phyloP scores from a whole-genome alignment of 2,888 invertebrate species.

The Drosophila neonasuta region DNA sequence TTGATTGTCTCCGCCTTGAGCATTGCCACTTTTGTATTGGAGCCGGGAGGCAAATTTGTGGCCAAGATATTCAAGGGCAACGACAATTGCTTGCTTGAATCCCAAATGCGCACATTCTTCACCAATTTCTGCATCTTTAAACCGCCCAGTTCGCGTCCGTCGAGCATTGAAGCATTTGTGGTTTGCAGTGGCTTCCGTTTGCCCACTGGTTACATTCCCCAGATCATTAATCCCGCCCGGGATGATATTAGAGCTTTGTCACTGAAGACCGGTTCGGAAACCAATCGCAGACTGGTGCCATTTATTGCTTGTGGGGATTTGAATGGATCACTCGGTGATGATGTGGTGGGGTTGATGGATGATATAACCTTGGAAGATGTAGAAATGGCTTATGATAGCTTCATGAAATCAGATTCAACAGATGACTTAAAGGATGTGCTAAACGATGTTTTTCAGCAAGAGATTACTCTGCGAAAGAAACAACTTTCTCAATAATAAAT shows the following conservation, averaged over 20 bases:
- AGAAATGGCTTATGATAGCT: conserved; percentile 40
- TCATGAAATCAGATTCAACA: conserved; percentile 42
- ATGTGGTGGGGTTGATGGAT: neutral
- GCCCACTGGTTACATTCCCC: conserved; percentile 92
- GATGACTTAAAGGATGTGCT: conserved; percentile 32
- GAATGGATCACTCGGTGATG: conserved; percentile 85
- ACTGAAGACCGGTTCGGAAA: conserved; percentile 86
- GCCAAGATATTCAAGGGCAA: conserved; percentile 99
- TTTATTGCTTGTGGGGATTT: conserved; percentile 98
- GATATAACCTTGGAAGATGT: conserved; percentile 12
- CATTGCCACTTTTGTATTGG: conserved; percentile 97
- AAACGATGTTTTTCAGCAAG: conserved; percentile 14
- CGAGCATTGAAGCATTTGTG: conserved; percentile 98
- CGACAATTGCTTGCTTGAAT: conserved; percentile 93
- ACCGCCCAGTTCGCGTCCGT: conserved; percentile 97
- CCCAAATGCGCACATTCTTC: conserved; percentile 95
- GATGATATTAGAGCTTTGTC: conserved; percentile 89
- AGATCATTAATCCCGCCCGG: conserved; percentile 88
- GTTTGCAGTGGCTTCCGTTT: conserved; percentile 94
- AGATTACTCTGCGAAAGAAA: conserved; percentile 9
- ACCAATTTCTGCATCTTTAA: conserved; percentile 94
- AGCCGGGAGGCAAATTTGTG: conserved; percentile 94
- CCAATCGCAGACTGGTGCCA: conserved; percentile 92
- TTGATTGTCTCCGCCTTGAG: conserved; percentile 96
- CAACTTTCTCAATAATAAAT: neutral